phyloP scores from a whole-genome alignment of 2,888 invertebrate species.

The Macrosiphum euphorbiae region DNA sequence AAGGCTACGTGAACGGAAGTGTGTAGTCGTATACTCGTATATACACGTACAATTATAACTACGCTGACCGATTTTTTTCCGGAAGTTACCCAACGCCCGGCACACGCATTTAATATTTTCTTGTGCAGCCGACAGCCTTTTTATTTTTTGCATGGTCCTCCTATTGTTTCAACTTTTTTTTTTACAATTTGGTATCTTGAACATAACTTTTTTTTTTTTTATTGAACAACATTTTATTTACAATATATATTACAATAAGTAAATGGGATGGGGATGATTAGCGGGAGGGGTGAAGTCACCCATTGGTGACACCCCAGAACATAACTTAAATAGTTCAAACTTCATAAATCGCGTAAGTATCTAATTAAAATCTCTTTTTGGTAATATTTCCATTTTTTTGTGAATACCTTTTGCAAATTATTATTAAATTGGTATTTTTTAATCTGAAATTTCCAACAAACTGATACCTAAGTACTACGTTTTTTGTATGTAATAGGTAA shows the following conservation, averaged over 20 bases:
- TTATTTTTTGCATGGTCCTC: neutral
- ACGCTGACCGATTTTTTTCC: constrained; percentile 30
- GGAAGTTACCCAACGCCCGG: neutral
- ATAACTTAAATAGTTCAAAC: neutral
- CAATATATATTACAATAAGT: too few species aligned
- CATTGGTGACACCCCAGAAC: too few species aligned
- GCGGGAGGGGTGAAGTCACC: too few species aligned
- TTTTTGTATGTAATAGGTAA: neutral
- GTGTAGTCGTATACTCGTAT: neutral
- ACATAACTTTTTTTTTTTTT: too few species aligned
- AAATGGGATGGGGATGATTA: too few species aligned
- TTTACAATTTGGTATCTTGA: neutral
- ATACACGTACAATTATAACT: neutral
- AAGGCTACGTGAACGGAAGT: neutral
- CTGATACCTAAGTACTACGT: neutral
- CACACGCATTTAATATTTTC: constrained; percentile 1
- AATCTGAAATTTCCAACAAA: neutral
- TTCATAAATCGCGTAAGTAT: neutral
- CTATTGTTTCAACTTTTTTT: neutral
- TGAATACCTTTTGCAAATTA: neutral
- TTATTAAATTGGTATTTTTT: neutral
- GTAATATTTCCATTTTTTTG: neutral
- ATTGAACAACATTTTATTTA: too few species aligned
- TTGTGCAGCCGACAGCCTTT: neutral
- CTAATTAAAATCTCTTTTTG: neutral